A percentile compares a stretch with the other conserved stretches of the same genome.
Conservation (phyloP, 2,113 vertebrate genomes). For the Morone chrysops region DNA sequence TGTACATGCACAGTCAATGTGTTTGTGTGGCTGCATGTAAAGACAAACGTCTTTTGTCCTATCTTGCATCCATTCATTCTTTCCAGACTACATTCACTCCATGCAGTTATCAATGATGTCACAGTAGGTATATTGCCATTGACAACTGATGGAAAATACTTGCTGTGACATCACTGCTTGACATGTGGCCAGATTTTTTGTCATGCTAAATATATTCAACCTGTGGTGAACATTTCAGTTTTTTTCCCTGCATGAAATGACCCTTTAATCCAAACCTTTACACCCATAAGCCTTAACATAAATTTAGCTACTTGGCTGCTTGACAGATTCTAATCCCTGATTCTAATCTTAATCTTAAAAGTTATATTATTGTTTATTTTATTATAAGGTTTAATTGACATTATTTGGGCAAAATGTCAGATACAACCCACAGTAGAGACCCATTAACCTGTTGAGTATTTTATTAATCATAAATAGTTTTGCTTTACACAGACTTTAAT, state of each 20-base stretch:
- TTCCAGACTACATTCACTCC: neutral
- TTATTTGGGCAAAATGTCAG: too few relatives aligned
- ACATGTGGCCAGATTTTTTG: neutral
- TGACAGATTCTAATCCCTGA: neutral
- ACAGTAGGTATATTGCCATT: neutral
- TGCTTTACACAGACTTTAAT: too few relatives aligned
- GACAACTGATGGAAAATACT: neutral
- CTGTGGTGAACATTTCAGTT: neutral
- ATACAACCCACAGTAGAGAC: too few relatives aligned
- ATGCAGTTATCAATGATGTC: neutral
- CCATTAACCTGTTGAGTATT: too few relatives aligned
- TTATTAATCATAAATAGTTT: too few relatives aligned
- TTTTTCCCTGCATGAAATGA: neutral
- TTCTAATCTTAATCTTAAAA: neutral
- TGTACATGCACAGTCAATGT: slow-evolving; percentile 2
- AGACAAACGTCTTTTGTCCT: neutral
- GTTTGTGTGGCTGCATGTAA: neutral
- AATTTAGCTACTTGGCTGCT: neutral
- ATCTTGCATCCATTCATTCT: neutral
- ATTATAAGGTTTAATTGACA: too few relatives aligned
- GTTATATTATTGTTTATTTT: too few relatives aligned
- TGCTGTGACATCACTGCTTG: neutral
- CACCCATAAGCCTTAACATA: neutral
- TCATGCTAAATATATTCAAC: neutral
- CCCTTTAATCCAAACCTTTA: neutral